Evolutionary conservation across 2,797 vertebrate genomes (phyloP), one percentile per base, ranked within the genome.

Genomic region (Micropoecilia bifurca): DNA sequence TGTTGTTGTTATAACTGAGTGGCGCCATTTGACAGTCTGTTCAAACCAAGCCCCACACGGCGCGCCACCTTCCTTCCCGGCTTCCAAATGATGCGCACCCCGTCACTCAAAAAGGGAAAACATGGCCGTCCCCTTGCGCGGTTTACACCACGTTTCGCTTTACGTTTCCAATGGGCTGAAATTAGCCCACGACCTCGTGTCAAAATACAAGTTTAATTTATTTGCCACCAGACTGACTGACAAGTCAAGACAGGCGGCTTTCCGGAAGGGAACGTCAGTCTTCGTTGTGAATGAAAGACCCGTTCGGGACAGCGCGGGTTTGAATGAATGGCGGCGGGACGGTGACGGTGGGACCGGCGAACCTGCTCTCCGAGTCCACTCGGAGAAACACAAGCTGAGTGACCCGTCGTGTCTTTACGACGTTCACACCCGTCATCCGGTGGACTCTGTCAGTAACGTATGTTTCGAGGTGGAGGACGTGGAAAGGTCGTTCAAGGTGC

Each of bases 381-480:
- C 10, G 12, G 75, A 43, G 13, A 81, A 73, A 53, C 0, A 8
- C 77, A 63, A 12, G 72, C 75, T 3, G 41, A 76, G 66, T 9
- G 3, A 63, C 0, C 1, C 66, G 0, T 2, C 79, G 0, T 95
- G 95, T 41, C 93, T 98, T 1, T 98, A 98, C 0, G 97, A 97
- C 0, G 69, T 94, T 41, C 77, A 50, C 22, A 78, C 86, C 0
- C 77, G 4, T 6, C 84, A 90, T 73, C 9, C 89, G 4, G 93
- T 97, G 80, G 96, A 98, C 61, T 97, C 97, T 0, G 98, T 95
- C 10, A 96, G 95, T 78, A 99, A 99, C 0, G 87, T 99, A 88
- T 98, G 97, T 82, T 98, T 99, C 3, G 97, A 99, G 80, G 97
- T 98, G 81, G 94, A 95, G 0, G 93, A 98, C 0, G 96, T 96